Evolutionary conservation across 2,797 vertebrate genomes (phyloP), one percentile per base, ranked within the genome.

Genomic region (Enteromius argenteus): DNA sequence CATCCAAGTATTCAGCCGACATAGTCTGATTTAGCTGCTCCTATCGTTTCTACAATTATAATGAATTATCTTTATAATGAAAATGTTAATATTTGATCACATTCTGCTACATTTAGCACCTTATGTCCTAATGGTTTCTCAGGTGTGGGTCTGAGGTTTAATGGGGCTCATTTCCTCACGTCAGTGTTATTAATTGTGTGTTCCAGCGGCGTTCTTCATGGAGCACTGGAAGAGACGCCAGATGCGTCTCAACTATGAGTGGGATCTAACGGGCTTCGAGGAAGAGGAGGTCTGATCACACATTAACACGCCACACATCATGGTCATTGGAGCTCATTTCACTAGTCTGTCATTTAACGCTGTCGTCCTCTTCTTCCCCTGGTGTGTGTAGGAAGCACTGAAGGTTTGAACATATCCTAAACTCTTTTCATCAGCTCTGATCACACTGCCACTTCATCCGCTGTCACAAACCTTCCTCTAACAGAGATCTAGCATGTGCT

Each of bases 191-290:
- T 46, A 79, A 66, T 17, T 51, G 44, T 74, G 81, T 77, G 17
- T 92, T 85, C n/a, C 90, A 99, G 98, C 98, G 23, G 98, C 98
- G 88, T 98, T 98, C 90, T 99, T 99, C 92, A 98, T 99, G 98
- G 98, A 99, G 87, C 97, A 99, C 87, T 99, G 98, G 98, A 99
- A 99, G 87, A 95, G 98, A 91, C 96, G 97, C 83, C 98, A 99
- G 94, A 99, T 99, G 98, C 93, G 97, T 69, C 96, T 99, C 83
- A 98, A 98, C 92, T 98, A 99, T 90, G 96, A 94, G 91, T 99
- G 98, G 98, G 98, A 99, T 94, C 96, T 99, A 88, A 98, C 98
- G 1, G 97, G 97, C 85, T 99, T 97, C 88, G 98, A 99, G 93
- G 98, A 99, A 77, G 98, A 99, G 90, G 97, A 99, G 96, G 98